Percentiles rank a stretch among this genome's conserved stretches.
Conservation (phyloP, 2,113 vertebrate genomes). For the Sceloporus undulatus region DNA sequence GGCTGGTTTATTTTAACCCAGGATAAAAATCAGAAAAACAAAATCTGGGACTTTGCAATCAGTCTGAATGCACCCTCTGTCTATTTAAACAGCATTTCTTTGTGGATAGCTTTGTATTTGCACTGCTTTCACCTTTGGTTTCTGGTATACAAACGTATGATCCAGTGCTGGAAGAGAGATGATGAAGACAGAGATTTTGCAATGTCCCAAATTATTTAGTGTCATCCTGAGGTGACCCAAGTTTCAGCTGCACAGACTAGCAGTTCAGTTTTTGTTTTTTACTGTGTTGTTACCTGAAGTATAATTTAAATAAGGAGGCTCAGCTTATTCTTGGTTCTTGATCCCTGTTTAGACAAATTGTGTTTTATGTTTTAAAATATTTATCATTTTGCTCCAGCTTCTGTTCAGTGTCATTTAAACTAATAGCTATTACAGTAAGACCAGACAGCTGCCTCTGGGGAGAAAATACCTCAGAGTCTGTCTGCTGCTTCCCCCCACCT, state of each 20-base stretch:
- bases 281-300: conserved; percentile 13
- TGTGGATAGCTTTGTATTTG: conserved; percentile 19
- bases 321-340: conserved; percentile 26
- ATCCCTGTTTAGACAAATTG: conserved; percentile 38
- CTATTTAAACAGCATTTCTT: background rate
- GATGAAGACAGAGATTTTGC: background rate
- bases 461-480: conserved; percentile 56
- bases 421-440: conserved; percentile 42
- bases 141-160: background rate
- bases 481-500: background rate
- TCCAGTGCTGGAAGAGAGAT: background rate
- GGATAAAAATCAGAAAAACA: too few species aligned
- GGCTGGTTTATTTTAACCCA: too few species aligned
- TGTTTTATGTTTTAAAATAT: conserved; percentile 52
- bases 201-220: background rate
- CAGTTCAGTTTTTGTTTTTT: background rate
- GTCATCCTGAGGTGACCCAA: background rate
- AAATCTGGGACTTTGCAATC: too few species aligned
- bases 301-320: conserved; percentile 39
- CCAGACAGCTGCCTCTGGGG: conserved; percentile 54
- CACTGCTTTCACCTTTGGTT: background rate
- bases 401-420: conserved; percentile 54
- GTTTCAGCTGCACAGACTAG: background rate
- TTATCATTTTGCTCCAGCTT: conserved; percentile 55
- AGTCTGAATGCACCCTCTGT: too few species aligned